These are phyloP conservation scores for Seriola aureovittata DNA, from an alignment of 2,113 vertebrate species.

Conservation along the genomic window DNA sequence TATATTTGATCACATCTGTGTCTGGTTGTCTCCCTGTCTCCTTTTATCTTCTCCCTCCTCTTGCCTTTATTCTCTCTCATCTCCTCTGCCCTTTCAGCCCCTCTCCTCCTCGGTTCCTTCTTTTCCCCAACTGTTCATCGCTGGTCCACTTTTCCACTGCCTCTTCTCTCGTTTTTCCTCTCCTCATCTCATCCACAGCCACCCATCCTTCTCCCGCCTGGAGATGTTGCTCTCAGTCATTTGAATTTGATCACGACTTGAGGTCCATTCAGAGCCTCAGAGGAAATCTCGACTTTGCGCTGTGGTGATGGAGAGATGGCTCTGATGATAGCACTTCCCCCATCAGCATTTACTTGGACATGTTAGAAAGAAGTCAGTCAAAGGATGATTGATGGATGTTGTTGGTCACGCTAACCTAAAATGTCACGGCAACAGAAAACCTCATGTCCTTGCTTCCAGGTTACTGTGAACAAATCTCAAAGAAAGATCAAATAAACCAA, in stretches of 20 bases:
- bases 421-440: neutral
- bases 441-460: neutral
- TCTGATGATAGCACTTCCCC: neutral
- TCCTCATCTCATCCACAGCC: conserved; percentile 5
- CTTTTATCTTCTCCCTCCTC: conserved; percentile 56
- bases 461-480: no score
- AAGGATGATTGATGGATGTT: neutral
- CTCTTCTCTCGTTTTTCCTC: neutral
- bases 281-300: conserved; percentile 2
- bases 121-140: neutral
- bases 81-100: conserved; percentile 42
- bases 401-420: conserved; percentile 5
- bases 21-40: conserved; percentile 54
- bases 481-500: no score
- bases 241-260: conserved; percentile 19
- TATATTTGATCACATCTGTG: conserved; percentile 71
- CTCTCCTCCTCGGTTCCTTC: conserved; percentile 15
- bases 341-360: conserved; percentile 5
- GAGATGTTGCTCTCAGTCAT: conserved; percentile 44
- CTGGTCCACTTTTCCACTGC: conserved; percentile 15
- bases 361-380: neutral
- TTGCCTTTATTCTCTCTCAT: conserved; percentile 59
- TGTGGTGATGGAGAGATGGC: neutral
- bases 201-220: neutral
- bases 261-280: conserved; percentile 15